Evolutionary conservation across 2,797 vertebrate species (phyloP).

Genomic region (Meriones psammophilus): DNA sequence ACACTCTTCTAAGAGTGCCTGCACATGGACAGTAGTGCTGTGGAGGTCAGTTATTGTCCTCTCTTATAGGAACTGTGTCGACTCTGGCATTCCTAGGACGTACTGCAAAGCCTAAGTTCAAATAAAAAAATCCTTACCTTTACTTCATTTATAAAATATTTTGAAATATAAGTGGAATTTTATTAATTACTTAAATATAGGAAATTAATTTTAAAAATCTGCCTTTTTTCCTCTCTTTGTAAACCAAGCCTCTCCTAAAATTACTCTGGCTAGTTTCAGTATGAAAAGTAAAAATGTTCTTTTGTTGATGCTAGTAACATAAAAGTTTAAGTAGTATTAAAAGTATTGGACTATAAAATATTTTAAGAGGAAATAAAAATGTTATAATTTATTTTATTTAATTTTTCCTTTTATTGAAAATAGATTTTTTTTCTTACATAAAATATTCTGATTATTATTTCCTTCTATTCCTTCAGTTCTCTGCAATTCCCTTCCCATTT

Average conservation of each 20-base stretch:
- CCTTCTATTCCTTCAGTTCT: no score
- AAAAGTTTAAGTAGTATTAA: background rate
- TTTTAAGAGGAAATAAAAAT: background rate
- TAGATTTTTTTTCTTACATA: no score
- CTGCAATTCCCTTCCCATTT: no score
- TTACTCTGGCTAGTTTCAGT: background rate
- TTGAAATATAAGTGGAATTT: background rate
- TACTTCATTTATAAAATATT: background rate
- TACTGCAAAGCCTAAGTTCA: background rate
- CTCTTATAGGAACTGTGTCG: background rate
- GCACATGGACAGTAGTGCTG: no score
- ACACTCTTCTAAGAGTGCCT: no score
- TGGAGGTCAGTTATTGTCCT: no score
- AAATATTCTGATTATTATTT: no score
- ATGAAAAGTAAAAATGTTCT: background rate
- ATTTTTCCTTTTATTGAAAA: no score
- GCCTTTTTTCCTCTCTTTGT: background rate
- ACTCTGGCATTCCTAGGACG: background rate
- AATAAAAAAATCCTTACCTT: background rate
- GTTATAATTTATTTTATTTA: background rate
- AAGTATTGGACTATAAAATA: background rate
- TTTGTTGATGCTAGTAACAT: background rate
- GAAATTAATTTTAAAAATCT: background rate
- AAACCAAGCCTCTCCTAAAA: background rate
- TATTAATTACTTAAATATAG: slow-evolving; percentile 5